Percentiles rank a stretch among this genome's conserved stretches.
These are phyloP conservation scores for Cebidichthys violaceus DNA, from an alignment of 2,113 vertebrate species.

Conservation along the genomic window DNA sequence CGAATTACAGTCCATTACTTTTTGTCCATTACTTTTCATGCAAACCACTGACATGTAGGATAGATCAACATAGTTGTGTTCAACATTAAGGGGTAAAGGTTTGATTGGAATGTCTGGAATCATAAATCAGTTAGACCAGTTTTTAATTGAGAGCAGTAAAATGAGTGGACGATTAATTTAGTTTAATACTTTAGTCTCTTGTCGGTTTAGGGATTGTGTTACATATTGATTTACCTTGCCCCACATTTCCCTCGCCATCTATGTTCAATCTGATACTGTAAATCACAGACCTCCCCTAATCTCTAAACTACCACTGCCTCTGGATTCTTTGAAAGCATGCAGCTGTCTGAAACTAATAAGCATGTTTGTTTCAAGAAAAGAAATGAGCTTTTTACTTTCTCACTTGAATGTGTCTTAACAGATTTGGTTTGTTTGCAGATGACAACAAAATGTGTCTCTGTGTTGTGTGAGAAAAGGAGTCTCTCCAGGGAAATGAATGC, in stretches of 20 bases:
- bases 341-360: conserved; percentile 15
- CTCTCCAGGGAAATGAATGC: conserved; percentile 49
- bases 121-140: neutral
- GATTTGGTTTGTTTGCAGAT: conserved; percentile 16
- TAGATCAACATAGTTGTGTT: neutral
- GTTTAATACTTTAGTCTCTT: neutral
- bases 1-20: too few species aligned
- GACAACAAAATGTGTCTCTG: conserved; percentile 26
- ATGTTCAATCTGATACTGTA: neutral
- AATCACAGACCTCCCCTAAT: conserved; percentile 5
- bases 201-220: neutral
- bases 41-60: neutral
- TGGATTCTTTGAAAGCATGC: conserved; percentile 10
- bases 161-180: neutral
- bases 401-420: neutral
- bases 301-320: neutral
- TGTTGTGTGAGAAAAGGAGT: conserved; percentile 27
- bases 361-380: conserved; percentile 24
- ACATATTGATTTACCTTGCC: neutral
- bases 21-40: neutral
- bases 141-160: neutral
- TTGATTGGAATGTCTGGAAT: neutral
- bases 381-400: neutral
- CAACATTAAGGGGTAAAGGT: neutral
- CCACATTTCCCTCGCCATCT: neutral